A percentile compares a stretch with the other conserved stretches of the same genome.
Conservation (phyloP, 2,797 vertebrate species). For the Chlorospingus flavigularis region DNA sequence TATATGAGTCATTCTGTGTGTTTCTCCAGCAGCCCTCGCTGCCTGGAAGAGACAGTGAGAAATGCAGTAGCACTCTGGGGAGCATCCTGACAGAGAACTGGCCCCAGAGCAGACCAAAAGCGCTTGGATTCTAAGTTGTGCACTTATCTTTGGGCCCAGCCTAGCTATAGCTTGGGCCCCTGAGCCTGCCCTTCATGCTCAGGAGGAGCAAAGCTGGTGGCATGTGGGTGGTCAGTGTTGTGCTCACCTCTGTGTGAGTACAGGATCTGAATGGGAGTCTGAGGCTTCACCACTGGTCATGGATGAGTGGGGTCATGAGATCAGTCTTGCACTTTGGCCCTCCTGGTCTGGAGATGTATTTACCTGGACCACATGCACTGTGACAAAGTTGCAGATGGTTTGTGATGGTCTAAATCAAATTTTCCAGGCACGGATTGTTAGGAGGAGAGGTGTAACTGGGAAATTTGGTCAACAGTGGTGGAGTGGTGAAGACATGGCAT, state of each 20-base stretch:
- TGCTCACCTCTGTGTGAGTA: not conserved
- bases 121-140: not conserved
- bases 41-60: not conserved
- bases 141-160: not conserved
- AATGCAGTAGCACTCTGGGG: not conserved
- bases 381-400: not conserved
- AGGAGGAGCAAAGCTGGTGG: not conserved
- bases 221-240: not conserved
- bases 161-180: not conserved
- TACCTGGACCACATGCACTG: not conserved
- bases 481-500: not conserved
- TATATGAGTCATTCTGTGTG: fast-evolving
- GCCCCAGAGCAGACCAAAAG: not conserved
- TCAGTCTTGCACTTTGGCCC: not conserved
- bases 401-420: not conserved
- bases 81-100: not conserved
- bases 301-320: not conserved
- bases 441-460: not conserved
- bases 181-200: not conserved
- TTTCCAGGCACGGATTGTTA: not conserved
- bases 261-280: not conserved
- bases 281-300: not conserved
- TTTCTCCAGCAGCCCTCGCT: not conserved
- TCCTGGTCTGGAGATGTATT: not conserved
- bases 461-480: not conserved